Evolutionary conservation across 2,113 vertebrate genomes (phyloP).

Genomic region (Ageneiosus marmoratus): DNA sequence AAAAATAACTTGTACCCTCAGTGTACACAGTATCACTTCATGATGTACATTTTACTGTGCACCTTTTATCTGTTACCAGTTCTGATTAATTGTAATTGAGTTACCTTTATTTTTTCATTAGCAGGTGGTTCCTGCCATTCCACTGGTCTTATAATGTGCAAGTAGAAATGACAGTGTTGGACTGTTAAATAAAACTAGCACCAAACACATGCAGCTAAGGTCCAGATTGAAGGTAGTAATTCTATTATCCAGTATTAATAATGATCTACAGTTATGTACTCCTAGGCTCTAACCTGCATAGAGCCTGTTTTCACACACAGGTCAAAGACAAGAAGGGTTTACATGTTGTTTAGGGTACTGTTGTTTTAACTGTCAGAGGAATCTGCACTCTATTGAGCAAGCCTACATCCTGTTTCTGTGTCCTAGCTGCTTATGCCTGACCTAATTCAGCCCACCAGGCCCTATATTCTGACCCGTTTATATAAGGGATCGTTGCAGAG

Average conservation of each 20-base stretch:
- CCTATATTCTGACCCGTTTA: conserved; percentile 39
- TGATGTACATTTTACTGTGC: too few relatives aligned
- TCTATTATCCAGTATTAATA: conserved; percentile 9
- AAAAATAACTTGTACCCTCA: not conserved
- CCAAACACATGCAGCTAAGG: not conserved
- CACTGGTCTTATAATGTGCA: too few relatives aligned
- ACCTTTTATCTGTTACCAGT: not conserved
- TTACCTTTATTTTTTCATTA: not conserved
- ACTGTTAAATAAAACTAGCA: not conserved
- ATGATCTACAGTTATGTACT: not conserved
- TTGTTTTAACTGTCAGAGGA: too few relatives aligned
- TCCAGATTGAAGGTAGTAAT: not conserved
- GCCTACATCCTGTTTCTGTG: not conserved
- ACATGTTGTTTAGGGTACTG: too few relatives aligned
- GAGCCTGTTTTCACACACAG: not conserved
- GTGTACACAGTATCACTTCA: not conserved
- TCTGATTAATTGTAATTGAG: too few relatives aligned
- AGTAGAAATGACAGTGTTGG: not conserved
- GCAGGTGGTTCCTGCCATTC: not conserved
- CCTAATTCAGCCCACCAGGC: conserved; percentile 33
- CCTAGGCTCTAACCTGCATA: not conserved
- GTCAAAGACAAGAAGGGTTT: not conserved
- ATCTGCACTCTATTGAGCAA: not conserved
- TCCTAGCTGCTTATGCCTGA: conserved; percentile 24
- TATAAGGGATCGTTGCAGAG: conserved; percentile 12